These are phyloP conservation scores for Amblyopsis hoosieri DNA, from an alignment of 2,797 vertebrate species.

Conservation along the genomic window DNA sequence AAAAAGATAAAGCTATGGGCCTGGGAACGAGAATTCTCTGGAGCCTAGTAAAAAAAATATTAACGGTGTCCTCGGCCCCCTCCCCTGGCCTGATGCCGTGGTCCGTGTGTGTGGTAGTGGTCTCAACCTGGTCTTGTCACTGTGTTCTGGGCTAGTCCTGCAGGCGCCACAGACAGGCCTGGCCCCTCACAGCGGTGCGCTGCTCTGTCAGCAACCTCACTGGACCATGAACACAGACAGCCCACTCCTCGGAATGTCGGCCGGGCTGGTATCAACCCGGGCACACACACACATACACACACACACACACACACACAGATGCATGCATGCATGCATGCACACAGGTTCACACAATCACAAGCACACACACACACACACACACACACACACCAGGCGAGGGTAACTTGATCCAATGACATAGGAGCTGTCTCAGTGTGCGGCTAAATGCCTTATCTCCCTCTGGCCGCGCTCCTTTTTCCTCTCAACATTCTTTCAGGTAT, in stretches of 20 bases:
- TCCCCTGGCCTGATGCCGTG: conserved; percentile 16
- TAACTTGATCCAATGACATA: conserved; percentile 76
- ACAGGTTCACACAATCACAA: background rate
- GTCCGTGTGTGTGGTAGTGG: conserved; percentile 25
- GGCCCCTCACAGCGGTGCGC: conserved; percentile 33
- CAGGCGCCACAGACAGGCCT: conserved; percentile 67
- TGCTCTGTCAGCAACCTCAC: conserved; percentile 75
- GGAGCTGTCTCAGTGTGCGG: conserved; percentile 71
- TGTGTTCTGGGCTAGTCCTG: conserved; percentile 45
- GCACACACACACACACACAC: conserved; percentile 30
- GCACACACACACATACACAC: conserved; percentile 37
- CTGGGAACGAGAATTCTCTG: conserved; percentile 46
- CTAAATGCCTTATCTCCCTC: conserved; percentile 78
- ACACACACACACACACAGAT: conserved; percentile 7
- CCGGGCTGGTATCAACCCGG: conserved; percentile 55
- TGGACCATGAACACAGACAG: conserved; percentile 78
- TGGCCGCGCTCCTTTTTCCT: conserved; percentile 75
- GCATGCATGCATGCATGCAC: conserved; percentile 8
- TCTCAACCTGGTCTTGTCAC: conserved; percentile 28
- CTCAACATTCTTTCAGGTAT: conserved; percentile 82
- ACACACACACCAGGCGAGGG: conserved; percentile 37
- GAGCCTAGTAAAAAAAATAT: conserved; percentile 38
- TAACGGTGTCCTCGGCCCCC: conserved; percentile 26
- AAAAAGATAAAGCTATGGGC: conserved; percentile 4
- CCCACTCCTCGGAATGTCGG: conserved; percentile 70